Conservation (phyloP, 2,888 invertebrate genomes). For the Byasa hedistus region DNA sequence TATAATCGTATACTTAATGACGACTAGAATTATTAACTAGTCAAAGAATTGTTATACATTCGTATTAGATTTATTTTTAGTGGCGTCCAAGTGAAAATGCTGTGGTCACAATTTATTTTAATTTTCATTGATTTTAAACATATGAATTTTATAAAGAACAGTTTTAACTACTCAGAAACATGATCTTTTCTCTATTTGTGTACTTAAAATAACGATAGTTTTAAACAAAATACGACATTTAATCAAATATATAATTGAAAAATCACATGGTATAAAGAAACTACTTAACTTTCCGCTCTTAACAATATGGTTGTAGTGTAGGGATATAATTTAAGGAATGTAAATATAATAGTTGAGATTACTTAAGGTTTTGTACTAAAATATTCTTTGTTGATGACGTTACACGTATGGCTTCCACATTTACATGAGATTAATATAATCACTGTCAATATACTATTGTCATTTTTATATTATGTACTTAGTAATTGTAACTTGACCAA, state of each 20-base stretch:
- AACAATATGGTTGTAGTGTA: neutral
- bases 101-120: conserved; percentile 38
- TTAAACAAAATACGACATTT: neutral
- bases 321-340: conserved; percentile 33
- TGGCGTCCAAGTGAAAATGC: conserved; percentile 13
- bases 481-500: conserved; percentile 44
- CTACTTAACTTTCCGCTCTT: conserved; percentile 1
- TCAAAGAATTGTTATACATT: conserved; percentile 51
- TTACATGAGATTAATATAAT: conserved; percentile 23
- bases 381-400: conserved; percentile 41
- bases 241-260: neutral
- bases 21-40: conserved; percentile 75
- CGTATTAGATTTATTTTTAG: conserved; percentile 8
- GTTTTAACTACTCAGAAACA: conserved; percentile 16
- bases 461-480: conserved; percentile 36
- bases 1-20: conserved; percentile 54
- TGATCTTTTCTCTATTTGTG: conserved; percentile 10
- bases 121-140: conserved; percentile 11
- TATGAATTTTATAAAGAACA: conserved; percentile 6
- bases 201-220: conserved; percentile 21
- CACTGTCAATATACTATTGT: conserved; percentile 49
- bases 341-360: conserved; percentile 45
- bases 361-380: conserved; percentile 58
- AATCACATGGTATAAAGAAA: neutral
- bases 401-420: conserved; percentile 30